A percentile compares a stretch with the other conserved stretches of the same genome.
phyloP scores from a whole-genome alignment of 2,113 vertebrate species.

The Seriola quinqueradiata region DNA sequence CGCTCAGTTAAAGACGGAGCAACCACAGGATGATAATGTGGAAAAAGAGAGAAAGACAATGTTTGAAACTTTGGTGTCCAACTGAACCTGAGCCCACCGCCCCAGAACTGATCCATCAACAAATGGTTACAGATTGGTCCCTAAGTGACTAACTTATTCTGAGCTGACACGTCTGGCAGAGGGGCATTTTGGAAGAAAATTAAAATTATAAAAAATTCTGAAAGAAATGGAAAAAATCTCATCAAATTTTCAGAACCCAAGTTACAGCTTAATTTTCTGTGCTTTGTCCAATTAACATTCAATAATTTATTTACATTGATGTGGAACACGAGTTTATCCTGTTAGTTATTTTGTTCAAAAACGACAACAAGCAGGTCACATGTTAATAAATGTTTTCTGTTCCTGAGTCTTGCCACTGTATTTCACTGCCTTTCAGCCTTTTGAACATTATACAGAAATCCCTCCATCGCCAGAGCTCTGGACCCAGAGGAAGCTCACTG shows the following conservation, averaged over 20 bases:
- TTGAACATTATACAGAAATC: constrained; percentile 12
- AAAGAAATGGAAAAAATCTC: neutral
- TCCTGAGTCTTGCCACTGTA: neutral
- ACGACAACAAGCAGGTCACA: neutral
- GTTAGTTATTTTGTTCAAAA: neutral
- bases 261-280: neutral
- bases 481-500: constrained; percentile 8
- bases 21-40: neutral
- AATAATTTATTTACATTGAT: neutral
- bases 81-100: neutral
- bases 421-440: constrained; percentile 9
- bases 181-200: neutral
- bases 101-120: neutral
- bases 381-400: neutral
- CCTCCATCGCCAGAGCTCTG: neutral
- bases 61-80: neutral
- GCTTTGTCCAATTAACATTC: neutral
- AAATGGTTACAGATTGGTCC: neutral
- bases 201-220: neutral
- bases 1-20: constrained; percentile 41
- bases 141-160: neutral
- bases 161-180: neutral
- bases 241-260: neutral
- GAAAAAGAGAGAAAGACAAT: constrained; percentile 18
- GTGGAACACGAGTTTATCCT: neutral